These are phyloP conservation scores for Kryptolebias ocellatus DNA, from an alignment of 2,797 vertebrate species.

Conservation along the genomic window DNA sequence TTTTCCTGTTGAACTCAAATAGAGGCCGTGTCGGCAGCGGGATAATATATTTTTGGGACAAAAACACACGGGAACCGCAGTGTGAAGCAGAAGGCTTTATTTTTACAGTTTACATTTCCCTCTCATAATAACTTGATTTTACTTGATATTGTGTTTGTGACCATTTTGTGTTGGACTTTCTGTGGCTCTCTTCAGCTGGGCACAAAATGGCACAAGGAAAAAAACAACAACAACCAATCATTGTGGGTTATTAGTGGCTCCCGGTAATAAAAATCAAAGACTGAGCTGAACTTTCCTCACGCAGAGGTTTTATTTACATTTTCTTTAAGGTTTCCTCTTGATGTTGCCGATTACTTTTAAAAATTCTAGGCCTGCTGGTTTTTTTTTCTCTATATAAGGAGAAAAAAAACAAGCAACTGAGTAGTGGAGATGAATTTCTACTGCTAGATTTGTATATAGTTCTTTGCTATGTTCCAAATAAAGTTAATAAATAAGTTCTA, in stretches of 20 bases:
- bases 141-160: slow-evolving; percentile 31
- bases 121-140: slow-evolving; percentile 43
- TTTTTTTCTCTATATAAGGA: slow-evolving; percentile 75
- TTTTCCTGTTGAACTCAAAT: slow-evolving; percentile 27
- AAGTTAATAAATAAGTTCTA: slow-evolving; percentile 87
- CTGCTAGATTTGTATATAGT: slow-evolving; percentile 89
- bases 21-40: slow-evolving; percentile 30
- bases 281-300: slow-evolving; percentile 43
- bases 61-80: slow-evolving; percentile 30
- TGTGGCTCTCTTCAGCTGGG: slow-evolving; percentile 3
- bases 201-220: slow-evolving; percentile 28
- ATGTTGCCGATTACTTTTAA: slow-evolving; percentile 56
- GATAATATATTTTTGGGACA: slow-evolving; percentile 56
- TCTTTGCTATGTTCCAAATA: slow-evolving; percentile 95
- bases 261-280: slow-evolving; percentile 34
- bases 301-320: slow-evolving; percentile 63
- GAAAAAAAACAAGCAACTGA: slow-evolving; percentile 71
- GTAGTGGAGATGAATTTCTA: slow-evolving; percentile 85
- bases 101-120: slow-evolving; percentile 60
- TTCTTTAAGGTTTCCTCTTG: slow-evolving; percentile 20
- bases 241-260: slow-evolving; percentile 24
- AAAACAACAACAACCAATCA: slow-evolving; percentile 40
- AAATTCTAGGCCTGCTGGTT: slow-evolving; percentile 53
- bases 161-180: slow-evolving; percentile 40
- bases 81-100: slow-evolving; percentile 59